Conservation (phyloP, 2,888 invertebrate species). For the Philereme vetulata region DNA sequence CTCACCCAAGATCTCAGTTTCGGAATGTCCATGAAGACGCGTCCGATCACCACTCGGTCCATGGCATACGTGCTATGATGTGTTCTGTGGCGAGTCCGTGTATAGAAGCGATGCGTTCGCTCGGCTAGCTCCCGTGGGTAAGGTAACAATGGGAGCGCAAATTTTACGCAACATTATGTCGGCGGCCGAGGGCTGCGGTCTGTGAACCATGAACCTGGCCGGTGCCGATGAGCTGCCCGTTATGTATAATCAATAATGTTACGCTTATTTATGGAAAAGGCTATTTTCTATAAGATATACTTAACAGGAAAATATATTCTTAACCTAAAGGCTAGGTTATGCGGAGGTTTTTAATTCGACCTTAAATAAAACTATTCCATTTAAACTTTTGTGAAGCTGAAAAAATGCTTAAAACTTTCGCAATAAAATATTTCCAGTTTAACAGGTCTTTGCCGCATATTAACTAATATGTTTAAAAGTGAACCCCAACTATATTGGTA, state of each 20-base stretch:
- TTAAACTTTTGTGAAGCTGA: too few relatives aligned
- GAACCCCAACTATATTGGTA: too few relatives aligned
- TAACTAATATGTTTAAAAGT: too few relatives aligned
- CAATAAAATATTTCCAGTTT: too few relatives aligned
- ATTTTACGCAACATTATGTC: slow-evolving; percentile 81
- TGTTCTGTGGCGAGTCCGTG: slow-evolving; percentile 23
- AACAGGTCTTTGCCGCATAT: too few relatives aligned
- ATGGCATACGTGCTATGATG: slow-evolving; percentile 1
- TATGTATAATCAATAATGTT: slow-evolving; percentile 19
- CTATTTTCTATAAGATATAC: neutral
- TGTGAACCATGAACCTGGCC: slow-evolving; percentile 33
- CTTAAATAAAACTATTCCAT: too few relatives aligned
- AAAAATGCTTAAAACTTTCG: too few relatives aligned
- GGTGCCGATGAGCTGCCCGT: slow-evolving; percentile 16
- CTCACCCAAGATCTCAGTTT: slow-evolving; percentile 1
- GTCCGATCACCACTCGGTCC: slow-evolving; percentile 22
- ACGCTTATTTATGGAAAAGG: slow-evolving; percentile 7
- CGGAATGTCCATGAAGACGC: slow-evolving; percentile 7
- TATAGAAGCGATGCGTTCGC: slow-evolving; percentile 28
- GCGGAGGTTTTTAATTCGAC: neutral
- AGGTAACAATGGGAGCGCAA: slow-evolving; percentile 68
- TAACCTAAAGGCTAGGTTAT: neutral
- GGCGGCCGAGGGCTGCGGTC: slow-evolving; percentile 35
- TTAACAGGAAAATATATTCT: neutral
- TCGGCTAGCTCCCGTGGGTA: slow-evolving; percentile 47